Percentiles rank a stretch among this genome's conserved stretches.
Conservation (phyloP, 2,797 vertebrate genomes). For the Morus bassanus region DNA sequence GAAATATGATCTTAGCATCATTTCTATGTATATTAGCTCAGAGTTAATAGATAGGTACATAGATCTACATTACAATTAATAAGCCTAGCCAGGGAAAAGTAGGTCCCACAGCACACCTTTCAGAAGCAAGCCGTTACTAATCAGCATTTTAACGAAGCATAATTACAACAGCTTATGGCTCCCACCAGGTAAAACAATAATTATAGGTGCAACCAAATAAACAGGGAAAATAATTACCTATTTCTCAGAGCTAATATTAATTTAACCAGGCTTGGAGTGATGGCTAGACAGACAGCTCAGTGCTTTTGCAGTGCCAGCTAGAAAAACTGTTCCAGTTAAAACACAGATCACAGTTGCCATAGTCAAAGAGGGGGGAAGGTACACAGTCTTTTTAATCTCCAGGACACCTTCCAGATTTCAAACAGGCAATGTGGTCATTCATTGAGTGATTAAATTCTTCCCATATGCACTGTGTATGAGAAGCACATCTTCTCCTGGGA, state of each 20-base stretch:
- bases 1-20: conserved; percentile 35
- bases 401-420: neutral
- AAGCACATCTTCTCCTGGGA: neutral
- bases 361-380: neutral
- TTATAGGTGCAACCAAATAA: conserved; percentile 75
- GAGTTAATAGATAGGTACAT: conserved; percentile 65
- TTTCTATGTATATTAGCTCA: conserved; percentile 50
- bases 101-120: conserved; percentile 59
- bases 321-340: neutral
- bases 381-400: neutral
- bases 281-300: conserved; percentile 48
- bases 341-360: neutral
- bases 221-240: conserved; percentile 67
- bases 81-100: conserved; percentile 50
- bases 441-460: neutral
- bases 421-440: neutral
- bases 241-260: conserved; percentile 72
- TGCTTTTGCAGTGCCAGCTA: neutral
- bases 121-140: conserved; percentile 69
- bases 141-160: conserved; percentile 77
- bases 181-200: conserved; percentile 73
- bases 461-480: neutral
- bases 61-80: conserved; percentile 65
- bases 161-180: conserved; percentile 76
- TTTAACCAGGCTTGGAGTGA: conserved; percentile 60